Percentiles rank a stretch among this genome's conserved stretches.
These are phyloP conservation scores for Gallinago nigripennis DNA, from an alignment of 2,797 vertebrate genomes.

Conservation along the genomic window DNA sequence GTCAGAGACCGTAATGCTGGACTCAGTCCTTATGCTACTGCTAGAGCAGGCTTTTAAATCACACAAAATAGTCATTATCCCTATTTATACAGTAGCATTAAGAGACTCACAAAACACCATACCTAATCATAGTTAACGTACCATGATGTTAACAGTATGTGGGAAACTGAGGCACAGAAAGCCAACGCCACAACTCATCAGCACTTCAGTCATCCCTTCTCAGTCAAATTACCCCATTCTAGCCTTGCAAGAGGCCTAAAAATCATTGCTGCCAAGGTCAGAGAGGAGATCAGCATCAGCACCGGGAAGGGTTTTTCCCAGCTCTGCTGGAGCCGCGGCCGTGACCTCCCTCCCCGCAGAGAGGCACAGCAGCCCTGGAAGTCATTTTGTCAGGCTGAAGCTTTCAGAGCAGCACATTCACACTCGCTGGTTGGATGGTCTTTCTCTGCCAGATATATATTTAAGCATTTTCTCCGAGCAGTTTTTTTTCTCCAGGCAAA, in stretches of 20 bases:
- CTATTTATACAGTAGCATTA: rapidly evolving
- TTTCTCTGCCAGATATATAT: neutral
- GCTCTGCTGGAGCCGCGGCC: neutral
- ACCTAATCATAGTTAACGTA: neutral
- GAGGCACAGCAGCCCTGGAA: neutral
- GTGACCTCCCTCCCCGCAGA: neutral
- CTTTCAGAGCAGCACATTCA: neutral
- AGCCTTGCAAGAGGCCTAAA: neutral
- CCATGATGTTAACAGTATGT: rapidly evolving
- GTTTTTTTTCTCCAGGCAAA: neutral
- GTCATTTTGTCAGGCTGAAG: neutral
- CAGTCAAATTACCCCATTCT: neutral
- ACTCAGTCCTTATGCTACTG: neutral
- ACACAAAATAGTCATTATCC: neutral
- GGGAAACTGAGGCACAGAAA: constrained; percentile 22
- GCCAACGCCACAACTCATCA: neutral
- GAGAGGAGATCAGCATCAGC: neutral
- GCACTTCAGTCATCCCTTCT: neutral
- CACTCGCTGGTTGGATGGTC: neutral
- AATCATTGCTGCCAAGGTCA: neutral
- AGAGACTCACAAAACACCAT: neutral
- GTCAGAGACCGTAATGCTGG: neutral
- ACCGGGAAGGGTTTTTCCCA: neutral
- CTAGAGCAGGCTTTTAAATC: neutral
- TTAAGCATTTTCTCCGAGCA: neutral